These are phyloP conservation scores for Agriotes lineatus DNA, from an alignment of 2,888 invertebrate genomes.

Conservation along the genomic window DNA sequence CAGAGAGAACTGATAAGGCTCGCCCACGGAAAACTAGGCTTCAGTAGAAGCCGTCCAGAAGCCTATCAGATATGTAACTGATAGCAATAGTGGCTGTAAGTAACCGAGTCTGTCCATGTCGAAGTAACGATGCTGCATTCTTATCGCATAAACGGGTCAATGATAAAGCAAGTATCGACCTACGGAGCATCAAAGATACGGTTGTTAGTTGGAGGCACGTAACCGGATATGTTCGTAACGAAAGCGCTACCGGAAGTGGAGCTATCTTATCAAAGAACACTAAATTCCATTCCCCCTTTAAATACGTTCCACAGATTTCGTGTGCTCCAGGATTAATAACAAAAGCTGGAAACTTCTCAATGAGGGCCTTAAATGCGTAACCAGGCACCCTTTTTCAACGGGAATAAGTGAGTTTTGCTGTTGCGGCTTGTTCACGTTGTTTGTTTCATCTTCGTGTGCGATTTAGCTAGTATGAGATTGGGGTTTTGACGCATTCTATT, in stretches of 20 bases:
- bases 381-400: no score
- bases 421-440: no score
- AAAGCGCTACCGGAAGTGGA: slow-evolving; percentile 40
- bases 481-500: no score
- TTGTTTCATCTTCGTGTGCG: no score
- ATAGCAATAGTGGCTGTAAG: no score
- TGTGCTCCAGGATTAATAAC: neutral
- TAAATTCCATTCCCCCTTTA: slow-evolving; percentile 30
- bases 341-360: neutral
- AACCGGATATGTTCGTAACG: slow-evolving; percentile 41
- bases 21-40: no score
- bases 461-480: no score
- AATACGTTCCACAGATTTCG: slow-evolving; percentile 11
- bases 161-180: slow-evolving; percentile 28
- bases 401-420: no score
- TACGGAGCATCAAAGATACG: slow-evolving; percentile 28
- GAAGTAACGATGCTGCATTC: slow-evolving; percentile 6
- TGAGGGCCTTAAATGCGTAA: neutral
- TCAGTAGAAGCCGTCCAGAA: no score
- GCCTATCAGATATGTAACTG: no score
- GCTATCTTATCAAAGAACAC: slow-evolving; percentile 40
- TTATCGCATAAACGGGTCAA: slow-evolving; percentile 32
- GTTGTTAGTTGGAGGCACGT: slow-evolving; percentile 37
- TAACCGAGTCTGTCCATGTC: neutral
- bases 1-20: neutral